Evolutionary conservation across 2,797 vertebrate genomes (phyloP), one percentile per base, ranked within the genome.

Genomic region (Gallirallus australis): DNA sequence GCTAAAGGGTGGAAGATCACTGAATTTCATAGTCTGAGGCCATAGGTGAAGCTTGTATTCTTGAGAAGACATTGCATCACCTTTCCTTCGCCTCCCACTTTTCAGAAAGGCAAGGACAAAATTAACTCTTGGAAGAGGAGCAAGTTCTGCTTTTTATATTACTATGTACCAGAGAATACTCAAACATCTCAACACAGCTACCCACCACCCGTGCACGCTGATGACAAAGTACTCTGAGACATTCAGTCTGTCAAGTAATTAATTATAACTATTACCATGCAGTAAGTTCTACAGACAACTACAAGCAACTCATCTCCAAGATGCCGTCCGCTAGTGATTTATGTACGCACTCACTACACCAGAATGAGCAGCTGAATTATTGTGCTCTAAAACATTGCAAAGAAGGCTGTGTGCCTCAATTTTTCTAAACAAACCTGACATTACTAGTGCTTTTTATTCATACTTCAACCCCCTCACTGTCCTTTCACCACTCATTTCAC

Each of bases 151-250:
- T 92, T 82, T 87, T 89, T 63, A 39, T 80, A 60, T 60, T 79
- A 59, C 31, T 45, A 0, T 12, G 8, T 68, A 82, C 28, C 28
- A 68, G 33, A 53, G 53, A 82, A 85, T 9, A 82, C 19, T 80
- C 25, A 7, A 92, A 89, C 52, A 89, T 35, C 84, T 87, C 75
- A 91, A 87, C 12, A 3, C 72, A 91, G 70, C 87, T 47, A 89
- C 68, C 68, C 1, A 0, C 68, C 89, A 89, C 84, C 47, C 16
- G 0, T 24, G 37, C n/a, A 60, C 4, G 1, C 12, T 50, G 82
- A 93, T 95, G 94, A 94, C 84, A 96, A 95, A 96, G 68, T 88
- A 94, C 65, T 45, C 68, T 0, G 19, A 92, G 78, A 82, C 40
- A 25, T 68, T 71, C 82, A 70, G 64, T 65, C 89, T 92, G 79